Percentiles rank a stretch among this genome's conserved stretches.
phyloP scores from a whole-genome alignment of 2,797 vertebrate genomes.

The Alectoris magna region DNA sequence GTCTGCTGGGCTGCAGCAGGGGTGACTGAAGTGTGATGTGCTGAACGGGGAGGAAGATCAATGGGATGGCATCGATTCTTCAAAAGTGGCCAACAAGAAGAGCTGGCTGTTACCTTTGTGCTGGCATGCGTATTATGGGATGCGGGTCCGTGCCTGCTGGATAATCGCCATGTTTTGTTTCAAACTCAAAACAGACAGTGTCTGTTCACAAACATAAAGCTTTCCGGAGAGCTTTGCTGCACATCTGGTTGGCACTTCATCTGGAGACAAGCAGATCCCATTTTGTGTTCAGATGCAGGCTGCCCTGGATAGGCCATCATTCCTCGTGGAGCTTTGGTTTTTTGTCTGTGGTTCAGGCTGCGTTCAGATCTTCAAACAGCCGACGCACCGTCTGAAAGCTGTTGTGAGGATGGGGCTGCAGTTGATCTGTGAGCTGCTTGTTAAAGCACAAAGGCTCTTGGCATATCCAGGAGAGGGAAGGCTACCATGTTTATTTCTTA shows the following conservation, averaged over 20 bases:
- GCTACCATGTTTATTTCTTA: background rate
- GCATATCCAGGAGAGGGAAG: background rate
- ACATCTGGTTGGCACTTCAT: conserved; percentile 3
- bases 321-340: background rate
- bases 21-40: background rate
- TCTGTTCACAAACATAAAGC: background rate
- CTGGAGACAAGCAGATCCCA: background rate
- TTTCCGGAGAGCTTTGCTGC: conserved; percentile 12
- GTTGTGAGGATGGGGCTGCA: background rate
- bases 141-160: conserved; percentile 59
- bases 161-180: background rate
- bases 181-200: background rate
- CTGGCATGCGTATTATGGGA: conserved; percentile 11
- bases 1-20: background rate
- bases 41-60: background rate
- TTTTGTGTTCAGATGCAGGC: background rate
- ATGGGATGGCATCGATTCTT: conserved; percentile 35
- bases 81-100: background rate
- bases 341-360: background rate
- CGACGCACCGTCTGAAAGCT: background rate
- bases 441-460: background rate
- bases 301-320: background rate
- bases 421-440: background rate
- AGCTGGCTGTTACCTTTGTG: conserved; percentile 31
- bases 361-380: background rate